A percentile compares a stretch with the other conserved stretches of the same genome.
Evolutionary conservation across 1,140 invertebrate species (phyloP).

Genomic region (Aphis gossypii): DNA sequence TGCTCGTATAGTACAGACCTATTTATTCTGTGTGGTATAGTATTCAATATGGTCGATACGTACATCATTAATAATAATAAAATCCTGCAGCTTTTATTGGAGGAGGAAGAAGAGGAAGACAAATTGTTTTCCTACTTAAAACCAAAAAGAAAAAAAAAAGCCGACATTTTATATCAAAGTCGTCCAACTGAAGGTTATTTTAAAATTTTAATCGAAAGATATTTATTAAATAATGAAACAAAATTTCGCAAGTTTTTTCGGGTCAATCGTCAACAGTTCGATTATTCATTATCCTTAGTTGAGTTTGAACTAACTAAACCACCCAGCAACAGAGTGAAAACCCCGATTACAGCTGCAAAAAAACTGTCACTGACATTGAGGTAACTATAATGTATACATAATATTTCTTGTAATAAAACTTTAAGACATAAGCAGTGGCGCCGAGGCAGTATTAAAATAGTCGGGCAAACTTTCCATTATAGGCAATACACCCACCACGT

Average conservation of each 20-base stretch:
- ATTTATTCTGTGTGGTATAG: not conserved
- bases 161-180: too few relatives aligned
- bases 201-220: too few relatives aligned
- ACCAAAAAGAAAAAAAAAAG: too few relatives aligned
- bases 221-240: too few relatives aligned
- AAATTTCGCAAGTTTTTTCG: not conserved
- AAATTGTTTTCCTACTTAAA: too few relatives aligned
- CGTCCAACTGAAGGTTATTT: too few relatives aligned
- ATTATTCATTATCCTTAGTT: not conserved
- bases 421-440: too few relatives aligned
- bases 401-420: not conserved
- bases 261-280: not conserved
- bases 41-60: constrained; percentile 1
- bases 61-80: not conserved
- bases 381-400: not conserved
- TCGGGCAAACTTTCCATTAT: not conserved
- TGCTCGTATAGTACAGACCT: too few relatives aligned
- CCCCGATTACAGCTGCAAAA: not conserved
- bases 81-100: too few relatives aligned
- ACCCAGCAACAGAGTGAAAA: not conserved
- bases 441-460: not conserved
- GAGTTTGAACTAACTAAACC: not conserved
- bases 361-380: not conserved
- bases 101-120: too few relatives aligned
- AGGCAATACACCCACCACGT: too few relatives aligned